Percentiles rank a stretch among this genome's conserved stretches.
Conservation (phyloP, 2,113 vertebrate genomes). For the Poeciliopsis turrubarensis region DNA sequence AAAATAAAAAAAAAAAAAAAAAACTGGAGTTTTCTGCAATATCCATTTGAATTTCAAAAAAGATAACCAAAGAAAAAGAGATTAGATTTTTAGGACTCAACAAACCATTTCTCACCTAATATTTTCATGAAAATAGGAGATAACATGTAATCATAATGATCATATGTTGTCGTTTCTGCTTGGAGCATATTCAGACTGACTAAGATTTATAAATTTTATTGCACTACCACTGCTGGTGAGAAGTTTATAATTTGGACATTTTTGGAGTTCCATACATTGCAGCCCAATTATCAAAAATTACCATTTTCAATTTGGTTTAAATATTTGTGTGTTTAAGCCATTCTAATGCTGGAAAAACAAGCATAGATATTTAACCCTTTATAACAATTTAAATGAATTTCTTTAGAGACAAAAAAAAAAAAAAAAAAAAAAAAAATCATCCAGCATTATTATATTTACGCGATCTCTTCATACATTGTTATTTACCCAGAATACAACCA, state of each 20-base stretch:
- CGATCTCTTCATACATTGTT: too few relatives aligned
- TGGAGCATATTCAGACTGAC: not conserved
- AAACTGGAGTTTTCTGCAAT: not conserved
- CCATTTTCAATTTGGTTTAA: not conserved
- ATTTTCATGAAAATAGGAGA: too few relatives aligned
- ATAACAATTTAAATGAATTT: not conserved
- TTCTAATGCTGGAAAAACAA: not conserved
- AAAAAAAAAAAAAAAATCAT: not conserved
- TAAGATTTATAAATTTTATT: not conserved
- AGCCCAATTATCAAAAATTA: not conserved
- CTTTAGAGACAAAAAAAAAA: too few relatives aligned
- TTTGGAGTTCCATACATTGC: not conserved
- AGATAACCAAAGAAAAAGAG: not conserved
- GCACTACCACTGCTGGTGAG: not conserved
- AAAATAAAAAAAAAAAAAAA: not conserved
- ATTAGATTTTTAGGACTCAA: too few relatives aligned
- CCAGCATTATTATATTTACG: not conserved
- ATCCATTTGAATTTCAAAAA: not conserved
- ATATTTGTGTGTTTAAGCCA: not conserved
- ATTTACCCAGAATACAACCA: not conserved
- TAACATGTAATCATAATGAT: too few relatives aligned
- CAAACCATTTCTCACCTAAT: too few relatives aligned
- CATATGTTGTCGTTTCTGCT: too few relatives aligned
- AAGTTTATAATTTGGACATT: not conserved
- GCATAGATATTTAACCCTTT: too few relatives aligned